Evolutionary conservation across 2,113 vertebrate species (phyloP).

Genomic region (Toxostoma redivivum): DNA sequence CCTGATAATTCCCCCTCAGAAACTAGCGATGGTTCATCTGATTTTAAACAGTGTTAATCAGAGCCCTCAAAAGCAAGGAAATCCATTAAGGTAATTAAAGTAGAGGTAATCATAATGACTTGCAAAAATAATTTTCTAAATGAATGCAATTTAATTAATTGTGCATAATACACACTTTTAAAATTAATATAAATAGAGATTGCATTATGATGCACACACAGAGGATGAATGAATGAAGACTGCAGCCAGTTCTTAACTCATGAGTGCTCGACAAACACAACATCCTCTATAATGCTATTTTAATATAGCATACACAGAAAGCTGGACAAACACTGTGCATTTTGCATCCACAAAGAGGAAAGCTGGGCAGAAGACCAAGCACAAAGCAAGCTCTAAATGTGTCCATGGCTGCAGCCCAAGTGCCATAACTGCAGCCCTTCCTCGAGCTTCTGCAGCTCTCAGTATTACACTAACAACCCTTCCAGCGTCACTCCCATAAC

Average conservation of each 20-base stretch:
- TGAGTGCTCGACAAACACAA: not conserved
- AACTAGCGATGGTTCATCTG: not conserved
- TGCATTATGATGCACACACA: not conserved
- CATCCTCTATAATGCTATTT: not conserved
- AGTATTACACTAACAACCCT: not conserved
- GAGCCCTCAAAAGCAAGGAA: not conserved
- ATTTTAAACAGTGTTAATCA: not conserved
- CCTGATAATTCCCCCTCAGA: not conserved
- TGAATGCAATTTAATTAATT: slow-evolving; percentile 16
- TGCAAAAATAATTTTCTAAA: slow-evolving; percentile 27
- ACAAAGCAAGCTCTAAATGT: not conserved
- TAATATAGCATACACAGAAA: not conserved
- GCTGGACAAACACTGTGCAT: not conserved
- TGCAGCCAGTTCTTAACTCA: not conserved
- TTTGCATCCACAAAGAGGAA: not conserved
- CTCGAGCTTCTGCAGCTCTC: not conserved
- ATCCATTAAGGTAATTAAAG: not conserved
- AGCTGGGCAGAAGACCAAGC: not conserved
- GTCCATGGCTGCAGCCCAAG: not conserved
- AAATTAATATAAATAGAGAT: not conserved
- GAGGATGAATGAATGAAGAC: not conserved
- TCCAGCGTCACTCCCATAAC: not conserved
- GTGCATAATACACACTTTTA: not conserved
- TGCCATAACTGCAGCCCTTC: not conserved
- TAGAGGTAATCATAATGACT: not conserved